Percentiles rank a stretch among this genome's conserved stretches.
Evolutionary conservation across 2,797 vertebrate genomes (phyloP).

Genomic region (Spea hammondii): DNA sequence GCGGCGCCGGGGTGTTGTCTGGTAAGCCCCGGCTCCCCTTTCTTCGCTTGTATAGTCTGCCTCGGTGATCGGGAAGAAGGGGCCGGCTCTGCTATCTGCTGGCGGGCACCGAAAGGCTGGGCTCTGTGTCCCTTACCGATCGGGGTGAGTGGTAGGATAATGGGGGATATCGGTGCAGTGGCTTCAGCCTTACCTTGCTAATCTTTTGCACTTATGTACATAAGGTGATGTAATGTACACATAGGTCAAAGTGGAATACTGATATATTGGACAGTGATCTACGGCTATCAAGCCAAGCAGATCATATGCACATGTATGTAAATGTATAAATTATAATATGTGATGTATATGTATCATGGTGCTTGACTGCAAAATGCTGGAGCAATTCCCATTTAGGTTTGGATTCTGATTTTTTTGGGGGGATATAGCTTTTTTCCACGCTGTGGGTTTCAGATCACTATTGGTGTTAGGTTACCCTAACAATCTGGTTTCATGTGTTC

Average conservation of each 20-base stretch:
- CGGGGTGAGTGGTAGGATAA: not conserved
- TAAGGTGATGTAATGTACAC: not conserved
- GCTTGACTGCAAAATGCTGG: too few relatives aligned
- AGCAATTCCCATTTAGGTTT: too few relatives aligned
- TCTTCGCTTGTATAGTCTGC: slow-evolving; percentile 14
- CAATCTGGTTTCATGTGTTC: not conserved
- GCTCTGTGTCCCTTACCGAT: not conserved
- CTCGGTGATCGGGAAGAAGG: slow-evolving; percentile 25
- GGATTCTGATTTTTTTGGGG: too few relatives aligned
- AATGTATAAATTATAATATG: too few relatives aligned
- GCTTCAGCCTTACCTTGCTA: too few relatives aligned
- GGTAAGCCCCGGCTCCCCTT: slow-evolving; percentile 27
- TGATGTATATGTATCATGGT: too few relatives aligned
- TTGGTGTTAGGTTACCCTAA: not conserved
- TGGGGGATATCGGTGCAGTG: too few relatives aligned
- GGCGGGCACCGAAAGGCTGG: slow-evolving; percentile 20
- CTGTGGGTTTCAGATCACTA: not conserved
- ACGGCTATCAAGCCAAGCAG: too few relatives aligned
- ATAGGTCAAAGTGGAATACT: not conserved
- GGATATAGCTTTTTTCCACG: not conserved
- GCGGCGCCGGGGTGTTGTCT: slow-evolving; percentile 24
- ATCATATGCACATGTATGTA: too few relatives aligned
- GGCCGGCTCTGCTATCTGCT: slow-evolving; percentile 26
- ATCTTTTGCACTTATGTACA: too few relatives aligned
- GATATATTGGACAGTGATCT: not conserved